Conservation (phyloP, 2,888 invertebrate species). For the Brachylomia viminalis region DNA sequence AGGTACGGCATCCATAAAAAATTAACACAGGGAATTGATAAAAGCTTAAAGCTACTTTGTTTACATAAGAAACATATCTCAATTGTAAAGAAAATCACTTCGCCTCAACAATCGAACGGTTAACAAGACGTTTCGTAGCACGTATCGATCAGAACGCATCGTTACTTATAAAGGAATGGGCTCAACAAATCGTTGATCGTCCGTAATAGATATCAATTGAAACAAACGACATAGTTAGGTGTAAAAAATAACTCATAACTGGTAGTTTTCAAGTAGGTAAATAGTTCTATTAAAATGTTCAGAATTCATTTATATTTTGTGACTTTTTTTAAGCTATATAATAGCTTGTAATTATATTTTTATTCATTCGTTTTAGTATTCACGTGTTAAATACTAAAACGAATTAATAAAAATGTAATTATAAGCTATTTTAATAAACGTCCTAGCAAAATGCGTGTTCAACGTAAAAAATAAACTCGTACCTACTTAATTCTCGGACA, state of each 20-base stretch:
- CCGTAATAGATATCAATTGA: slow-evolving; percentile 59
- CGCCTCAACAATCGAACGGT: slow-evolving; percentile 38
- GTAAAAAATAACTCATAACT: slow-evolving; percentile 39
- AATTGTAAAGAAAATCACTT: slow-evolving; percentile 25
- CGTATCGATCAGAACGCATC: slow-evolving; percentile 46
- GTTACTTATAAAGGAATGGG: slow-evolving; percentile 56
- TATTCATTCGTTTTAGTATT: slow-evolving; percentile 19
- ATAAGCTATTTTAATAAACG: no score
- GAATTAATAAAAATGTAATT: no score
- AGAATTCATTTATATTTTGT: slow-evolving; percentile 11
- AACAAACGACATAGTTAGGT: slow-evolving; percentile 45
- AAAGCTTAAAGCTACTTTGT: slow-evolving; percentile 3
- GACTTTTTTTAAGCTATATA: slow-evolving; percentile 7
- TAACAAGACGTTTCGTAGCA: slow-evolving; percentile 36
- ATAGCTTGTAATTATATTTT: slow-evolving; percentile 7
- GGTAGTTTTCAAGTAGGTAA: slow-evolving; percentile 21
- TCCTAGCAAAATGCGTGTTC: slow-evolving; percentile 9
- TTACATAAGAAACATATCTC: slow-evolving; percentile 38
- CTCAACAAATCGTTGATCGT: slow-evolving; percentile 59
- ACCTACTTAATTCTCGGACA: slow-evolving; percentile 12
- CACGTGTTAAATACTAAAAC: no score
- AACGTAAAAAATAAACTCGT: slow-evolving; percentile 1
- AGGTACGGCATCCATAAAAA: no score
- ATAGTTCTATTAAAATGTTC: slow-evolving; percentile 27
- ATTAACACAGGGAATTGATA: background rate